Evolutionary conservation across 2,888 invertebrate genomes (phyloP), one percentile per base, ranked within the genome.

Genomic region (Melanostoma scalare): DNA sequence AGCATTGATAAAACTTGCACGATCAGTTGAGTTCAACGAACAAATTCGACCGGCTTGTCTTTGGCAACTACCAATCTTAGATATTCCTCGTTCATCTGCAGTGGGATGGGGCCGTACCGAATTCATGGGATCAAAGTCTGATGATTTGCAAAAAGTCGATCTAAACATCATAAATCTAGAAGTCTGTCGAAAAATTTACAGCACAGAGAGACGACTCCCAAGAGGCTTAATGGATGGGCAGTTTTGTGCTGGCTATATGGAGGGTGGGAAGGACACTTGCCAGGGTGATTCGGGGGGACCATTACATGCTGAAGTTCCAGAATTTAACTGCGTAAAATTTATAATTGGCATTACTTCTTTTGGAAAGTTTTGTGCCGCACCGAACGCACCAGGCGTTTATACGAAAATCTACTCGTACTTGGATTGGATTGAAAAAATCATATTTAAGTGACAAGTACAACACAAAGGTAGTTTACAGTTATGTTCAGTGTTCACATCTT

Each of bases 1-100:
- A 82, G 94, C 93, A 3, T 87, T 94, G 3, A 81, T 94, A 0
- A 90, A 92, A 85, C 89, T 94, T 1, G 86, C 86, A 5, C 87
- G 86, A n/a, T 80, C 84, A 4, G 89, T 87, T 2, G 77, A 80
- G 5, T 87, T 92, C 4, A 88, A 89, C 2, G 75, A 87, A 2
- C 85, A 80, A 3, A 88, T 91, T 33, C 89, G 89, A 65, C 92
- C 92, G 3, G 91, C 90, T 0, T 92, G 92, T 71, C 82, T 92
- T 1, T 91, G 91, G 91, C 90, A 91, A 77, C 42, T 87, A 40
- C 87, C 89, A 0, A 88, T 86, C 6, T 72, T 90, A 8, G 76
- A 87, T 6, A 86, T 89, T 3, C 79, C 86, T 2, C 85, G 86
- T 9, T 87, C 88, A 4, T 86, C 88, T 30, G 92, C 92, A 4